phyloP scores from a whole-genome alignment of 2,888 invertebrate species.

The Ametastegia equiseti region DNA sequence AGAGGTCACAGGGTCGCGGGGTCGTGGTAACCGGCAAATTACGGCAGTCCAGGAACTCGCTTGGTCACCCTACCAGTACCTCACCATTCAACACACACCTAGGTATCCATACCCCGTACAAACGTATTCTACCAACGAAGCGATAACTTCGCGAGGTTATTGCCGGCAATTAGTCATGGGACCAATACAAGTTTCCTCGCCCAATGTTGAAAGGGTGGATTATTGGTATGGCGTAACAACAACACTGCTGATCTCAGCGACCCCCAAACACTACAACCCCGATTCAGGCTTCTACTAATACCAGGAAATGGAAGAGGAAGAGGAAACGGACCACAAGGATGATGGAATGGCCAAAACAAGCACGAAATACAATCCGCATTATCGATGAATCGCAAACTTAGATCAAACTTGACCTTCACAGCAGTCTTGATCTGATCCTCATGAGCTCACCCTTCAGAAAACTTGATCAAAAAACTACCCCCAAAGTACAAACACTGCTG shows the following conservation, averaged over 20 bases:
- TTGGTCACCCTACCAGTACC: not conserved
- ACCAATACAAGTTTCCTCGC: conserved; percentile 33
- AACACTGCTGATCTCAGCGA: not conserved
- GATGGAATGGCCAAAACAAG: not conserved
- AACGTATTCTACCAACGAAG: conserved; percentile 2
- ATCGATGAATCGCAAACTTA: not conserved
- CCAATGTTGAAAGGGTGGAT: conserved; percentile 22
- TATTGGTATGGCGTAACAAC: conserved; percentile 8
- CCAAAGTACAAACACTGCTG: not conserved
- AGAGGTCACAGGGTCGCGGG: not conserved
- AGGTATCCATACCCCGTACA: not conserved
- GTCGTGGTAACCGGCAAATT: conserved; percentile 9
- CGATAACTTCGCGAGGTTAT: conserved; percentile 36
- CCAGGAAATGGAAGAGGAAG: conserved; percentile 48
- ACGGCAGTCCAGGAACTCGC: conserved; percentile 4
- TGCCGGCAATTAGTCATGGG: conserved; percentile 33
- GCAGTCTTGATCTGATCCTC: not conserved
- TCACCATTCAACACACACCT: no score
- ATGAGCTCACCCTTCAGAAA: not conserved
- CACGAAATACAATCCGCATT: not conserved
- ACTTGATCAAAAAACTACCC: not conserved
- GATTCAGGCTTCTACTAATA: not conserved
- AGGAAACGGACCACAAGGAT: not conserved
- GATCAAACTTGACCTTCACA: not conserved
- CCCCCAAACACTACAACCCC: not conserved